Percentiles rank a stretch among this genome's conserved stretches.
These are phyloP conservation scores for Deroptyus accipitrinus DNA, from an alignment of 2,113 vertebrate genomes.

Conservation along the genomic window DNA sequence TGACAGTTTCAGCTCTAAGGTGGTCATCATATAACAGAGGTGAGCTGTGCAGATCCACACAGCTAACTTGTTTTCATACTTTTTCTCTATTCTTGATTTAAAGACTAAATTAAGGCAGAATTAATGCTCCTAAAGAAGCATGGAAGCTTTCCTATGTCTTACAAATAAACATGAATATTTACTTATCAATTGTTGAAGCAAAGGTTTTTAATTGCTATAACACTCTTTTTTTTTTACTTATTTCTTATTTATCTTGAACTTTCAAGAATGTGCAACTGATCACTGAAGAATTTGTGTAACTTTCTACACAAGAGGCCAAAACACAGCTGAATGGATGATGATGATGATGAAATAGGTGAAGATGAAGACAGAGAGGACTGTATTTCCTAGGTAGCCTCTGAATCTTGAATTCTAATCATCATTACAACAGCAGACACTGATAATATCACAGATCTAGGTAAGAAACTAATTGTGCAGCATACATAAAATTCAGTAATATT, in stretches of 20 bases:
- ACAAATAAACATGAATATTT: neutral
- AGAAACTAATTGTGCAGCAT: neutral
- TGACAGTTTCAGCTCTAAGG: neutral
- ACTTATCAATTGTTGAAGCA: neutral
- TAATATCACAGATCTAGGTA: neutral
- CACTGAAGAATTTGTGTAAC: neutral
- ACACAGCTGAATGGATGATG: neutral
- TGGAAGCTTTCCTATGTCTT: neutral
- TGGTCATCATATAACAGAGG: neutral
- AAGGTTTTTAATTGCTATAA: neutral
- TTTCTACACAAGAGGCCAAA: neutral
- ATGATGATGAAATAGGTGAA: neutral
- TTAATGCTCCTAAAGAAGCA: neutral
- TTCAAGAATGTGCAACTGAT: neutral
- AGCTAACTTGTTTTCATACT: neutral
- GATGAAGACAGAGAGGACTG: neutral
- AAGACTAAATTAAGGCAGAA: neutral
- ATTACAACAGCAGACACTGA: neutral
- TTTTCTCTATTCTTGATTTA: neutral
- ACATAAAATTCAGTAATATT: neutral
- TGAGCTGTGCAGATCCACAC: neutral
- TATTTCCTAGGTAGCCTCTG: neutral
- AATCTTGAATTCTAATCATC: neutral
- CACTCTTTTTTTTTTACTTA: neutral
- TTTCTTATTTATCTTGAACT: neutral